Conservation (phyloP, 1,140 invertebrate genomes). For the Drosophila sproati region DNA sequence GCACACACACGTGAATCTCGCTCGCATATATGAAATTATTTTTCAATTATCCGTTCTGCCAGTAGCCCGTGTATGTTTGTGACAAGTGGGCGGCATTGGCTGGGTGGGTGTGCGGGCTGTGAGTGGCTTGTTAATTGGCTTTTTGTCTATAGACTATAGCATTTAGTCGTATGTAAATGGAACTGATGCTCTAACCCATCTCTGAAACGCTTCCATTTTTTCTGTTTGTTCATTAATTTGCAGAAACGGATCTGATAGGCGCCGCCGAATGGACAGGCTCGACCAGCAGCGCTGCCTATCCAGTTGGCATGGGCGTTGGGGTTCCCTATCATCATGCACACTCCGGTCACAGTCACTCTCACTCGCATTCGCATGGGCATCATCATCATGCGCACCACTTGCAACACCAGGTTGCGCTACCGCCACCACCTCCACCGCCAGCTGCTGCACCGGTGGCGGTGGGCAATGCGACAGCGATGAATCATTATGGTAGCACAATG, state of each 20-base stretch:
- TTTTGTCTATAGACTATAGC: slow-evolving; percentile 1
- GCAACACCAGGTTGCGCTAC: slow-evolving; percentile 74
- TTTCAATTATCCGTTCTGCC: slow-evolving; percentile 69
- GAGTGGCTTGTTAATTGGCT: slow-evolving; percentile 53
- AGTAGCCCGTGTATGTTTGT: slow-evolving; percentile 59
- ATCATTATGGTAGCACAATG: slow-evolving; percentile 56
- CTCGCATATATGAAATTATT: slow-evolving; percentile 71
- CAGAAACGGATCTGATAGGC: slow-evolving; percentile 85
- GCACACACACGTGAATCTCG: slow-evolving; percentile 43
- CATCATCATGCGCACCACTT: slow-evolving; percentile 47
- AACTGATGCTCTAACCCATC: background rate
- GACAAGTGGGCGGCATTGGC: slow-evolving; percentile 45
- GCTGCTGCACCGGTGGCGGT: slow-evolving; percentile 81
- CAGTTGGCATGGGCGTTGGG: slow-evolving; percentile 47
- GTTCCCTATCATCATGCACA: slow-evolving; percentile 85
- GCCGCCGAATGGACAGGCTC: slow-evolving; percentile 84
- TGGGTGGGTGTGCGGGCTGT: slow-evolving; percentile 2
- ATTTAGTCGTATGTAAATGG: too few species aligned
- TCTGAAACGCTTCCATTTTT: background rate
- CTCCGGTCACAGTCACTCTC: slow-evolving; percentile 73
- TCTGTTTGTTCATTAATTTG: slow-evolving; percentile 27
- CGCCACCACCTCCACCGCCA: slow-evolving; percentile 84
- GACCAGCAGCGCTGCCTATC: slow-evolving; percentile 49
- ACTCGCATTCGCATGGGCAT: slow-evolving; percentile 53
- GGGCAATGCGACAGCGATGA: slow-evolving; percentile 52